A percentile compares a stretch with the other conserved stretches of the same genome.
Evolutionary conservation across 1,140 invertebrate genomes (phyloP).

Genomic region (roundworm (Caenorhabditis elegans)): DNA sequence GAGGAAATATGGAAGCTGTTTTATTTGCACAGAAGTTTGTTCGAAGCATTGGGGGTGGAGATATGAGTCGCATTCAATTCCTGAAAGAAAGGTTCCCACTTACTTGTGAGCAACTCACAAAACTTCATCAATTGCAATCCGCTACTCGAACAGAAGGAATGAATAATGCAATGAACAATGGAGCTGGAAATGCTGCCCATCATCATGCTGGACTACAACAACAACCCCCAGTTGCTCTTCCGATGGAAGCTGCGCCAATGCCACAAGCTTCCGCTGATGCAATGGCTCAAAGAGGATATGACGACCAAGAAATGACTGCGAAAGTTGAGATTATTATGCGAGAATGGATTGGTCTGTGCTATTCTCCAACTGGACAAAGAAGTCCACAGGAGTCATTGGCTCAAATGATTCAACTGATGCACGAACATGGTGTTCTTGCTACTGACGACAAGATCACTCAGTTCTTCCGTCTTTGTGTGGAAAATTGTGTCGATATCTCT

Average conservation of each 20-base stretch:
- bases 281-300: conserved; percentile 23
- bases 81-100: conserved; percentile 19
- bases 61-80: conserved; percentile 14
- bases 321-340: conserved; percentile 89
- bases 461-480: conserved; percentile 93
- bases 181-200: neutral
- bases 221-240: neutral
- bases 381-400: conserved; percentile 92
- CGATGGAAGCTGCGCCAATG: neutral
- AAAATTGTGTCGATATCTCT: conserved; percentile 92
- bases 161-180: neutral
- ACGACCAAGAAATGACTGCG: conserved; percentile 80
- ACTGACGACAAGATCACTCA: conserved; percentile 94
- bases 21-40: conserved; percentile 87
- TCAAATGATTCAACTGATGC: conserved; percentile 89
- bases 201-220: neutral
- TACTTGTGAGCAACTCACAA: conserved; percentile 33
- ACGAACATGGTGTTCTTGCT: conserved; percentile 90
- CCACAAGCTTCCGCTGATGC: conserved; percentile 17
- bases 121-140: conserved; percentile 22
- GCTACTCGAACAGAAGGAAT: neutral
- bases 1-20: conserved; percentile 78
- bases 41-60: conserved; percentile 79
- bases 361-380: conserved; percentile 76
- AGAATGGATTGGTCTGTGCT: conserved; percentile 92